phyloP scores from a whole-genome alignment of 2,888 invertebrate genomes.

The Lasioglossum malachurum region DNA sequence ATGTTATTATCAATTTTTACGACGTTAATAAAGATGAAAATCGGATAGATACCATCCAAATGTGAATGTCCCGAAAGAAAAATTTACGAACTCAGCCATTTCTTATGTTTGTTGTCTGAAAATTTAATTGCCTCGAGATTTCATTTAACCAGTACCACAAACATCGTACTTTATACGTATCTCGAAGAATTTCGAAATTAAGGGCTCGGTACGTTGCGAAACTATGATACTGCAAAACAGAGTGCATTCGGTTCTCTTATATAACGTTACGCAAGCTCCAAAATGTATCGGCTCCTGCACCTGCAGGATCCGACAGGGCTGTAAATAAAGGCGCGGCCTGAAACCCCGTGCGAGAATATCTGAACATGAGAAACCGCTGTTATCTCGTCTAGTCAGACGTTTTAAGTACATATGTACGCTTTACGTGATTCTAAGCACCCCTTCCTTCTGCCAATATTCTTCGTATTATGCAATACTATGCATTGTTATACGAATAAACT shows the following conservation, averaged over 20 bases:
- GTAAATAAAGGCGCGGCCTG: not conserved
- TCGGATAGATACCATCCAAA: not conserved
- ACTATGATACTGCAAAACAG: conserved; percentile 25
- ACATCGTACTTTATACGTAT: not conserved
- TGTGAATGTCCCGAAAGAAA: not conserved
- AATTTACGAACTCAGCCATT: not conserved
- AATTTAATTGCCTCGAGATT: not conserved
- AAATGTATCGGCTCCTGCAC: conserved; percentile 26
- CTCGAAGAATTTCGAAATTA: not conserved
- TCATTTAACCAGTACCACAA: not conserved
- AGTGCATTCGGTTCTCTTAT: conserved; percentile 5
- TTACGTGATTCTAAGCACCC: too few relatives aligned
- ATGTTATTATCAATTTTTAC: not conserved
- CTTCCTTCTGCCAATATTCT: too few relatives aligned
- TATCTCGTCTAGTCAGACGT: not conserved
- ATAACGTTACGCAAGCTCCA: conserved; percentile 45
- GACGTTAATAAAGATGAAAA: not conserved
- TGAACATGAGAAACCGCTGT: not conserved
- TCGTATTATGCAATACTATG: too few relatives aligned
- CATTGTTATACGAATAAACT: too few relatives aligned
- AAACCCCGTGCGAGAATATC: not conserved
- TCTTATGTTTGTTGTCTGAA: not conserved
- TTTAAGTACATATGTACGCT: not conserved
- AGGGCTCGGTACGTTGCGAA: not conserved
- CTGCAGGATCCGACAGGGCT: conserved; percentile 1